Evolutionary conservation across 2,888 invertebrate genomes (phyloP).

Genomic region (Crossocerus cetratus): DNA sequence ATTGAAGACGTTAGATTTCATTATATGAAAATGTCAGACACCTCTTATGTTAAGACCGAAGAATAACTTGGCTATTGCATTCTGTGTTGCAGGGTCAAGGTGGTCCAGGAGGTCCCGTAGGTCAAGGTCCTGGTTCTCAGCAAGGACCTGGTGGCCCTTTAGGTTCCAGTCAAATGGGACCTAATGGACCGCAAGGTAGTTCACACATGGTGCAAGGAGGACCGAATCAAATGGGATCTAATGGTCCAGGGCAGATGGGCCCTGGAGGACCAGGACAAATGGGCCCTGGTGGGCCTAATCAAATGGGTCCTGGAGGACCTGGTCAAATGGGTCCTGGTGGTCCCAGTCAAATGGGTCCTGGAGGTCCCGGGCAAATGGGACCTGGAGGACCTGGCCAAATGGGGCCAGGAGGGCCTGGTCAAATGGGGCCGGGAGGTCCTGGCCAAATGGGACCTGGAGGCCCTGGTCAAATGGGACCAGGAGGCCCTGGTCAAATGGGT

Average conservation of each 20-base stretch:
- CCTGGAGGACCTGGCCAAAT: conserved; percentile 69
- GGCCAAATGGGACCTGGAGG: conserved; percentile 68
- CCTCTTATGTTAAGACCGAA: too few relatives aligned
- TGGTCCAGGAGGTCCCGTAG: conserved; percentile 63
- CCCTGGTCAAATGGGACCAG: conserved; percentile 64
- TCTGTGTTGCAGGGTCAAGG: conserved; percentile 63
- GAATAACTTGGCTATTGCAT: not conserved
- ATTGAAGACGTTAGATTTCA: too few relatives aligned
- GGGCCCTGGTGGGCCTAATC: conserved; percentile 59
- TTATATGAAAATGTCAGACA: too few relatives aligned
- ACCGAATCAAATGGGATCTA: conserved; percentile 60
- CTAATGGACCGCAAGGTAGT: conserved; percentile 61
- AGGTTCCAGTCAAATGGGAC: conserved; percentile 65
- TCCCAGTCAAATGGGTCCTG: conserved; percentile 61
- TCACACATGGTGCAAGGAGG: conserved; percentile 63
- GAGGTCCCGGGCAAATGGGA: conserved; percentile 55
- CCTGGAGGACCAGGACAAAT: conserved; percentile 60
- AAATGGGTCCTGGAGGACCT: conserved; percentile 66
- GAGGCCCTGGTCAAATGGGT: conserved; percentile 67
- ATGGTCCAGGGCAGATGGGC: conserved; percentile 59
- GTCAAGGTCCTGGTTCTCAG: conserved; percentile 68
- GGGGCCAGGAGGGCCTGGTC: conserved; percentile 59
- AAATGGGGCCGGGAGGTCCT: conserved; percentile 65
- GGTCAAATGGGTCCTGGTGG: conserved; percentile 48
- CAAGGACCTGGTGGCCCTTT: conserved; percentile 68